Conservation (phyloP, 2,113 vertebrate species). For the Chloropsis hardwickii region DNA sequence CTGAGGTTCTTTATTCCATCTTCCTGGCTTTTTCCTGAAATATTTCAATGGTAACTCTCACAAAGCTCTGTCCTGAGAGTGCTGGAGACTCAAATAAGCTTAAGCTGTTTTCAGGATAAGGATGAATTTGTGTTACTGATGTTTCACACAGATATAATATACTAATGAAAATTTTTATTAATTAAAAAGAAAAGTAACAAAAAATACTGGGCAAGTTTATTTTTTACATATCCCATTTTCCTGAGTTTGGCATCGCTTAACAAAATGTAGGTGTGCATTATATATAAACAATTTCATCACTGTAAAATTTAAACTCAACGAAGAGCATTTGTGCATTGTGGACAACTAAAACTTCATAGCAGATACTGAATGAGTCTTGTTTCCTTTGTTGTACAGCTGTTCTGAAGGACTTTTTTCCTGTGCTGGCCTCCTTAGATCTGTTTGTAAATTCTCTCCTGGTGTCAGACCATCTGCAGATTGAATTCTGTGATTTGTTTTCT, state of each 20-base stretch:
- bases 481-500: conserved; percentile 48
- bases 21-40: background rate
- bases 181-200: background rate
- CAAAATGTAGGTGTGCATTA: background rate
- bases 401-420: background rate
- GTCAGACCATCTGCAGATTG: background rate
- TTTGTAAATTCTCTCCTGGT: background rate
- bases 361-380: background rate
- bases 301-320: background rate
- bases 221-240: background rate
- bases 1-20: background rate
- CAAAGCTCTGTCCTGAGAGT: background rate
- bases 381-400: background rate
- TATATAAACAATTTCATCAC: background rate
- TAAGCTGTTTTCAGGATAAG: background rate
- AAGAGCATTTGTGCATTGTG: background rate
- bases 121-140: background rate
- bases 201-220: background rate
- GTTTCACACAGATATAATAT: background rate
- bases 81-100: background rate
- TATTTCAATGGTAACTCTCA: background rate
- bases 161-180: background rate
- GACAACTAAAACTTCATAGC: background rate
- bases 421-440: background rate
- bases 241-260: background rate